Conservation (phyloP, 2,113 vertebrate genomes). For the Budorcas taxicolor region DNA sequence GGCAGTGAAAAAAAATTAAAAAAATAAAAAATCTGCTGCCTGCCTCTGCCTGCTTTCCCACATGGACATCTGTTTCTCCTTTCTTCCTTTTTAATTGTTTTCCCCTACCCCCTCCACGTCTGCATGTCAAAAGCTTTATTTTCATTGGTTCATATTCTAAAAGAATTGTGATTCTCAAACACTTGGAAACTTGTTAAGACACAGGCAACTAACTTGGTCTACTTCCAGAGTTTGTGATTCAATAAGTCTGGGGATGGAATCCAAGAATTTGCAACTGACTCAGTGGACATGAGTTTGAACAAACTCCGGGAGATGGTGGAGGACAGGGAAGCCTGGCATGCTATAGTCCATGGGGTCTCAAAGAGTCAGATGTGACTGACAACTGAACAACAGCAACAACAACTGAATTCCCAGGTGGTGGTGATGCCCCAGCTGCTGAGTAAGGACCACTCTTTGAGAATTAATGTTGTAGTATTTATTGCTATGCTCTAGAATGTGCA, state of each 20-base stretch:
- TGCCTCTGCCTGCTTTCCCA: background rate
- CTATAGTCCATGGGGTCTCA: background rate
- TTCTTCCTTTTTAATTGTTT: background rate
- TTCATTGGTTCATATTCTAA: background rate
- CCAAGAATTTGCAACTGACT: background rate
- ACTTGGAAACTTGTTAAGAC: background rate
- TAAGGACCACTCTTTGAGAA: background rate
- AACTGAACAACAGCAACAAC: background rate
- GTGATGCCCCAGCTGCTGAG: background rate
- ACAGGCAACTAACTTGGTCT: background rate
- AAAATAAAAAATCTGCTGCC: background rate
- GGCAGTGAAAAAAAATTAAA: background rate
- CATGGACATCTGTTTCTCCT: background rate
- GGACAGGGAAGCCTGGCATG: background rate
- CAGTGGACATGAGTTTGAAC: background rate
- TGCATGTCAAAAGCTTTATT: background rate
- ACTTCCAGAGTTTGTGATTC: background rate
- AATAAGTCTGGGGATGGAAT: background rate
- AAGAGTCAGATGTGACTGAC: background rate
- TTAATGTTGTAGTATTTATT: background rate
- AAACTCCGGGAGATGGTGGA: background rate
- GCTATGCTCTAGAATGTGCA: background rate
- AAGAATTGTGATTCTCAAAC: background rate
- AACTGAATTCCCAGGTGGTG: background rate
- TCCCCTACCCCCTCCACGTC: background rate